A percentile compares a stretch with the other conserved stretches of the same genome.
These are phyloP conservation scores for Ameiurus melas DNA, from an alignment of 2,113 vertebrate genomes.

Conservation along the genomic window DNA sequence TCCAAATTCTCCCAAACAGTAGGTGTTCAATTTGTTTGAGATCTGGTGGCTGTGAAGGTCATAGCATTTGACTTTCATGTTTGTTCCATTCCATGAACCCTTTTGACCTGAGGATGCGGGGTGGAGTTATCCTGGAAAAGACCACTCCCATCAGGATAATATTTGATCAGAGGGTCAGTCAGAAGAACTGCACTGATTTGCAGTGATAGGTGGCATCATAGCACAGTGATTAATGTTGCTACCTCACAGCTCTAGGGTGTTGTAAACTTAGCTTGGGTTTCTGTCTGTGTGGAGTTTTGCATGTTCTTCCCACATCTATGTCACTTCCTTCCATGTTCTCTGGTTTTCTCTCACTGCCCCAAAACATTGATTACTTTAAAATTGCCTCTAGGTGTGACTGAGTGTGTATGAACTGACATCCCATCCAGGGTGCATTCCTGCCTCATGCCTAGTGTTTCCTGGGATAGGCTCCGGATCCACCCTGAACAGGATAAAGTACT, in stretches of 20 bases:
- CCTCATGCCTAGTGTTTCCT: background rate
- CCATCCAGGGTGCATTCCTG: background rate
- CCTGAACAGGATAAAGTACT: background rate
- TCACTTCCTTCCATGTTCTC: background rate
- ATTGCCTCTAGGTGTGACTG: background rate
- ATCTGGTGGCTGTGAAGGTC: background rate
- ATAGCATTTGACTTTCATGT: background rate
- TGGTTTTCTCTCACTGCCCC: too few species aligned
- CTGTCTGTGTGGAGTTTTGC: background rate
- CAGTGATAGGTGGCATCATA: background rate
- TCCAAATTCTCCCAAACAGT: background rate
- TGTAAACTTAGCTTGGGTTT: background rate
- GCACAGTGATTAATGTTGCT: background rate
- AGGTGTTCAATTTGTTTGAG: background rate
- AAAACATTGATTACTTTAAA: background rate
- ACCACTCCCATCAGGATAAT: background rate
- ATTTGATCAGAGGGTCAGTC: background rate
- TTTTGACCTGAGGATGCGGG: too few species aligned
- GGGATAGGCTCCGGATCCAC: background rate
- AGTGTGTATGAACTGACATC: background rate
- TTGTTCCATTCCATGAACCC: background rate
- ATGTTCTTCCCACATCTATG: background rate
- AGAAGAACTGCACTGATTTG: background rate
- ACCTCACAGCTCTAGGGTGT: background rate
- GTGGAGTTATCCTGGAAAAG: background rate